Evolutionary conservation across 2,797 vertebrate species (phyloP).

Genomic region (Pangasius sanitwongsei): DNA sequence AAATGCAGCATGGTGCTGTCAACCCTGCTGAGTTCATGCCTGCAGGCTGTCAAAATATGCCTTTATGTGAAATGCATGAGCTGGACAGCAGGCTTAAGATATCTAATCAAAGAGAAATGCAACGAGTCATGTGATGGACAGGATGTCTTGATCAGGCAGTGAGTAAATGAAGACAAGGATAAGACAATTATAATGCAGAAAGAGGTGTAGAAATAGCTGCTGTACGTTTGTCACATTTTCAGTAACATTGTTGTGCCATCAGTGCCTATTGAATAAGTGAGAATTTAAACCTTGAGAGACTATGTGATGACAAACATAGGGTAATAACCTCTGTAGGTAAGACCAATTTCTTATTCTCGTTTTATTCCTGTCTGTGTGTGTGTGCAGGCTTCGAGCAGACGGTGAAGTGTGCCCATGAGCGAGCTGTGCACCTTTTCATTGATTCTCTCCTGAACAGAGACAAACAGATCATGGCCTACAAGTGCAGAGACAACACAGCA

Average conservation of each 20-base stretch:
- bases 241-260: too few species aligned
- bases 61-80: constrained; percentile 16
- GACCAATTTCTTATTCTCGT: not conserved
- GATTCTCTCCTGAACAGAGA: constrained; percentile 86
- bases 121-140: not conserved
- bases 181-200: not conserved
- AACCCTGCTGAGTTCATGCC: constrained; percentile 60
- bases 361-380: constrained; percentile 13
- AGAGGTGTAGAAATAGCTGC: not conserved
- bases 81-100: constrained; percentile 4
- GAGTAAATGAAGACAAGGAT: not conserved
- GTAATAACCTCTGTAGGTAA: not conserved
- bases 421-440: constrained; percentile 91
- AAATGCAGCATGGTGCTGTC: constrained; percentile 59
- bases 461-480: constrained; percentile 85
- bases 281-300: not conserved
- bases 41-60: constrained; percentile 59
- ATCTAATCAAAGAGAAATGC: not conserved
- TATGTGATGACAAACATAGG: not conserved
- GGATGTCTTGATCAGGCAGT: not conserved
- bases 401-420: constrained; percentile 92
- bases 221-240: not conserved
- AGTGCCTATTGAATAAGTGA: not conserved
- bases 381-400: constrained; percentile 77
- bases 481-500: constrained; percentile 81